Evolutionary conservation across 2,113 vertebrate genomes (phyloP).

Genomic region (Ammodytes dubius): DNA sequence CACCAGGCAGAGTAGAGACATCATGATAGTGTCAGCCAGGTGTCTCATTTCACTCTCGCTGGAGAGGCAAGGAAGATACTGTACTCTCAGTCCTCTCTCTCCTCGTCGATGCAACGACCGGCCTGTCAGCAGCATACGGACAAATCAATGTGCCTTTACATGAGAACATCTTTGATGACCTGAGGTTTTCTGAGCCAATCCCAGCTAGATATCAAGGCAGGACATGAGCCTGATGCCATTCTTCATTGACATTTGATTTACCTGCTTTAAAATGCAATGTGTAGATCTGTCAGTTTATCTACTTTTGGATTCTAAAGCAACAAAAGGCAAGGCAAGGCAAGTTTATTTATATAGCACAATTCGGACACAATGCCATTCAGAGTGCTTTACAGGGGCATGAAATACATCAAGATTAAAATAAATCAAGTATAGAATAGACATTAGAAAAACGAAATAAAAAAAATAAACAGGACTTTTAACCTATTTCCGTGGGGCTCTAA

Average conservation of each 20-base stretch:
- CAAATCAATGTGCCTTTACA: conserved; percentile 66
- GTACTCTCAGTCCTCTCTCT: conserved; percentile 46
- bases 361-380: no score
- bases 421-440: no score
- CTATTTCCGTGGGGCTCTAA: no score
- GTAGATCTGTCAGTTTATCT: background rate
- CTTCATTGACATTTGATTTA: background rate
- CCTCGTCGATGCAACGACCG: conserved; percentile 44
- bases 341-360: no score
- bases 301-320: background rate
- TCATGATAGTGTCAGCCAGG: conserved; percentile 28
- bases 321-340: background rate
- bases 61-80: conserved; percentile 26
- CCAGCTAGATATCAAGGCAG: conserved; percentile 19
- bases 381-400: no score
- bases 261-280: background rate
- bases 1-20: conserved; percentile 19
- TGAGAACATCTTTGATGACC: conserved; percentile 55
- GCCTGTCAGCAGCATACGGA: conserved; percentile 51
- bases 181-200: conserved; percentile 7
- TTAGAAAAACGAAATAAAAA: no score
- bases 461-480: no score
- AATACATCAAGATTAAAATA: no score
- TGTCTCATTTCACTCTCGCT: conserved; percentile 43
- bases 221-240: background rate